phyloP scores from a whole-genome alignment of 2,797 vertebrate genomes.

The Clarias platycephalus region DNA sequence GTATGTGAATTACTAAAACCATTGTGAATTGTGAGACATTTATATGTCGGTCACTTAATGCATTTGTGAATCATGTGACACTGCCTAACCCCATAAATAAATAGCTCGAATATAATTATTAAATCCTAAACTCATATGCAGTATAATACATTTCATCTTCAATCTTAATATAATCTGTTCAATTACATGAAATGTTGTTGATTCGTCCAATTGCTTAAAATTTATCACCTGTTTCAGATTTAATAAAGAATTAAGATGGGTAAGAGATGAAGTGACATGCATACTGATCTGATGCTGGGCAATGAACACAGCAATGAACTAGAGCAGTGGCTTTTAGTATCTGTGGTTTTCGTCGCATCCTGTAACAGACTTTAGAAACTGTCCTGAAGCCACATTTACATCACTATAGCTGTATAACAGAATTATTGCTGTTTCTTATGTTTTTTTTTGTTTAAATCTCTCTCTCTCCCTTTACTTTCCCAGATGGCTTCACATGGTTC shows the following conservation, averaged over 20 bases:
- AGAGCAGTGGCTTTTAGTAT: not conserved
- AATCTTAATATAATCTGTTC: not conserved
- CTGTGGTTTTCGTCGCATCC: not conserved
- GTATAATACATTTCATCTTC: not conserved
- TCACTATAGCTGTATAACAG: slow-evolving; percentile 77
- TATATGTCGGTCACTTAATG: too few species aligned
- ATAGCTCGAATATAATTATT: not conserved
- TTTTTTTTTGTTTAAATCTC: not conserved
- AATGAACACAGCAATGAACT: not conserved
- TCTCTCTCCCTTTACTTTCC: not conserved
- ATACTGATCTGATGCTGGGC: not conserved
- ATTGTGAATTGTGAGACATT: too few species aligned
- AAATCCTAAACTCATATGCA: not conserved
- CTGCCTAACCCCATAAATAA: too few species aligned
- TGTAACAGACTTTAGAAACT: slow-evolving; percentile 19
- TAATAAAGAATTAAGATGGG: not conserved
- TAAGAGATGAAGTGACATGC: not conserved
- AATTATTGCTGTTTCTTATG: slow-evolving; percentile 65
- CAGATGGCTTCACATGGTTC: slow-evolving; percentile 63
- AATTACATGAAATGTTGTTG: not conserved
- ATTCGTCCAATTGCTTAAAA: not conserved
- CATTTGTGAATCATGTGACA: too few species aligned
- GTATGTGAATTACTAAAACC: too few species aligned
- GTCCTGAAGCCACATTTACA: slow-evolving; percentile 73
- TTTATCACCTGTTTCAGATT: too few species aligned